These are phyloP conservation scores for Hirudinaria manillensis DNA, from an alignment of 2,888 invertebrate genomes.

Conservation along the genomic window DNA sequence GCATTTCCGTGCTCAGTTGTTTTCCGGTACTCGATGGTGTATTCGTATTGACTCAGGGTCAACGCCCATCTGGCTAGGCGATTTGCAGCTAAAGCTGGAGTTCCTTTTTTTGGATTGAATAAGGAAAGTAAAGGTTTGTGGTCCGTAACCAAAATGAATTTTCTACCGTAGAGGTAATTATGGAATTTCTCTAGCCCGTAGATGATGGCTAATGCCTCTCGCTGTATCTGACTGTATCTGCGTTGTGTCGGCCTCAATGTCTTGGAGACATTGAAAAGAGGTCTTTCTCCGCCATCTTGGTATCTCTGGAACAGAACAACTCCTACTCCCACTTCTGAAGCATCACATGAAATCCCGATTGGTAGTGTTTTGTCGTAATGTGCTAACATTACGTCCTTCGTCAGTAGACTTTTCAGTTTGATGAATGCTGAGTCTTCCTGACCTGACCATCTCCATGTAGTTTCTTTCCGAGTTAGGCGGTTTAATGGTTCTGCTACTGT, in stretches of 20 bases:
- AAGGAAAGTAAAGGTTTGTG: too few relatives aligned
- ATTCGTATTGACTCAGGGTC: too few relatives aligned
- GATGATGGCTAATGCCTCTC: constrained; percentile 11
- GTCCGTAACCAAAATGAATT: too few relatives aligned
- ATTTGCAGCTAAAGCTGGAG: too few relatives aligned
- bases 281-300: not conserved
- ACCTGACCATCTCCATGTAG: too few relatives aligned
- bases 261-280: constrained; percentile 15
- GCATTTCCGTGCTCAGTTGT: too few relatives aligned
- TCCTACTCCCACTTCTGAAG: not conserved
- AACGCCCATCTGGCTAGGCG: too few relatives aligned
- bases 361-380: constrained; percentile 11
- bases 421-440: not conserved
- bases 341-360: constrained; percentile 14
- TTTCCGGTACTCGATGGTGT: too few relatives aligned
- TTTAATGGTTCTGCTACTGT: too few relatives aligned
- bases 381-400: not conserved
- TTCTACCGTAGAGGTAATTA: too few relatives aligned
- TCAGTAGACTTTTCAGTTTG: not conserved
- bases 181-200: not conserved
- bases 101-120: too few relatives aligned
- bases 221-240: constrained; percentile 4
- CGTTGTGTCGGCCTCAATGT: not conserved
- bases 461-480: too few relatives aligned
- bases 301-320: constrained; percentile 15